Evolutionary conservation across 2,888 invertebrate species (phyloP), one percentile per base, ranked within the genome.

Genomic region (Ornithoptera priamus): DNA sequence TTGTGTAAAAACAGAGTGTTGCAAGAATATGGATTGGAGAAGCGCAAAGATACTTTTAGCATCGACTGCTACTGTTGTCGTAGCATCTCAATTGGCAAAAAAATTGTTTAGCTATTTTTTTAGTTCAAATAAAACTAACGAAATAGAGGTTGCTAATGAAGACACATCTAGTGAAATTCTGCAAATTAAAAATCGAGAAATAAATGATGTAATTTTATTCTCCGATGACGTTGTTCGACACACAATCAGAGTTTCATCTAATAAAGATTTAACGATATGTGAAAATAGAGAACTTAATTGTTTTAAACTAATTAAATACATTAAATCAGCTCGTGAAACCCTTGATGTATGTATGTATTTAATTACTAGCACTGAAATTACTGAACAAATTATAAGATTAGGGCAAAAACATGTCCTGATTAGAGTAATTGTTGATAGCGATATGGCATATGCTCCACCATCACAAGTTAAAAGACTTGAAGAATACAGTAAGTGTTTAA

Each of bases 341-440:
- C 78, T 92, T 24, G 92, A 92, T 72, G 91, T 92, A 63, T 92
- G 92, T 78, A 92, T 92, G 92, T 92, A 92, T 81, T 84, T 92
- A 72, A 91, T 92, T 73, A 92, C 92, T 46, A 92, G 92, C 76
- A 84, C 77, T 73, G 91, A 92, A 82, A 92, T 92, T 71, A 81
- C 88, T 58, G 92, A 92, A 78, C 89, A 90, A 78, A 89, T 92
- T 42, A 89, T 92, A 75, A 82, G 90, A 72, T 77, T 92, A 75
- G 92, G 92, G 77, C 89, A 92, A 73, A 89, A 85, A 81, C 92
- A 92, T 75, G 85, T 92, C 75, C 77, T 91, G 75, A 89, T 92
- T 69, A 85, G 92, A 81, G 87, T 92, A 77, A 81, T 92, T 70
- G 92, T 91, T 77, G 92, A 92, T 81, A 89, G 87, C 75, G 92